Conservation (phyloP, 2,113 vertebrate genomes). For the Globicephala melas region DNA sequence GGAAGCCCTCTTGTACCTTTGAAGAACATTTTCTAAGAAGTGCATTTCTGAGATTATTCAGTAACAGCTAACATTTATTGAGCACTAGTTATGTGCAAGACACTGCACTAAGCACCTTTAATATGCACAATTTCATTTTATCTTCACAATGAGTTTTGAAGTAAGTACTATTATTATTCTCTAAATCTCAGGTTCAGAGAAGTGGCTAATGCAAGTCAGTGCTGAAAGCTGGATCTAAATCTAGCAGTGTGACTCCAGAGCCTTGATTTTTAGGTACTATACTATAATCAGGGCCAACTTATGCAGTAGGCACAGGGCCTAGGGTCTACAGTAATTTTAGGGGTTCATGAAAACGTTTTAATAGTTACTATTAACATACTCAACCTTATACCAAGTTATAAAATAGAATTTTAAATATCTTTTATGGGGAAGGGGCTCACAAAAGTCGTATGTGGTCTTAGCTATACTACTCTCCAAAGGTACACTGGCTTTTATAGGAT, state of each 20-base stretch:
- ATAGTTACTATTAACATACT: constrained; percentile 12
- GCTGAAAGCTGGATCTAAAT: background rate
- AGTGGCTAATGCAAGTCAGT: background rate
- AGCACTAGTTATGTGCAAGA: background rate
- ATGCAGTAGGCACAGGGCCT: background rate
- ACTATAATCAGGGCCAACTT: background rate
- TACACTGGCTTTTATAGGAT: background rate
- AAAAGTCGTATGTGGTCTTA: background rate
- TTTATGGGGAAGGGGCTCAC: background rate
- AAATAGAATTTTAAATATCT: constrained; percentile 8
- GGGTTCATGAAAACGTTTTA: constrained; percentile 2
- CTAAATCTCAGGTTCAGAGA: background rate
- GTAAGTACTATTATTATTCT: background rate
- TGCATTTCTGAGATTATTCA: constrained; percentile 7
- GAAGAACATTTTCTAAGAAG: background rate
- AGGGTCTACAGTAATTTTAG: background rate
- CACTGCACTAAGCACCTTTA: background rate
- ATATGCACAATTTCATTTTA: background rate
- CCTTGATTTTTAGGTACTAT: background rate
- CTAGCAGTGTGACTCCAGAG: background rate
- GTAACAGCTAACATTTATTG: constrained; percentile 11
- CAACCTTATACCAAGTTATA: background rate
- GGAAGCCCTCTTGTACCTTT: background rate
- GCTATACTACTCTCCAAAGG: background rate
- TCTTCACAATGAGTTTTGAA: background rate